Evolutionary conservation across 2,113 vertebrate species (phyloP).

Genomic region (Chloropsis hardwickii): DNA sequence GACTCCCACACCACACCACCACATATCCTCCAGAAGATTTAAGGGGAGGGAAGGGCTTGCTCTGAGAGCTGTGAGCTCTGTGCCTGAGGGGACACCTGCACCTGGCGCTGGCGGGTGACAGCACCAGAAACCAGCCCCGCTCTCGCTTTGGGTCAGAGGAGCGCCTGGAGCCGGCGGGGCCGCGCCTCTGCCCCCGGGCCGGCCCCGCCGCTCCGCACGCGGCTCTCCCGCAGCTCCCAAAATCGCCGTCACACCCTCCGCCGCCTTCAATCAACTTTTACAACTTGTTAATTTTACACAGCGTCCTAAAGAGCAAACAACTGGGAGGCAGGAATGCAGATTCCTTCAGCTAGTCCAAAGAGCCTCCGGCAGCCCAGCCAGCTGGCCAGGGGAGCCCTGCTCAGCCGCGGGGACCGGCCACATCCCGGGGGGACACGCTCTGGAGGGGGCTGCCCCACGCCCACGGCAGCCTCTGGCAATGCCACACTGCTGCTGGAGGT

Average conservation of each 20-base stretch:
- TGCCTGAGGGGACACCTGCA: background rate
- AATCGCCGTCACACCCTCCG: conserved; percentile 72
- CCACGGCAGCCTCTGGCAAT: background rate
- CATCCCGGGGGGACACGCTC: background rate
- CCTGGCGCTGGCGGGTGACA: background rate
- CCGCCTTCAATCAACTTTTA: conserved; percentile 76
- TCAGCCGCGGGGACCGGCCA: conserved; percentile 50
- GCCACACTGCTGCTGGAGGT: background rate
- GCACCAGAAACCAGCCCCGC: background rate
- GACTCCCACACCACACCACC: background rate
- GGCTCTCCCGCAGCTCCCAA: conserved; percentile 51
- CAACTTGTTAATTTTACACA: conserved; percentile 79
- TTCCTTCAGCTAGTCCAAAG: conserved; percentile 67
- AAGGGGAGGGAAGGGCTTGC: background rate
- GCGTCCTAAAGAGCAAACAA: conserved; percentile 76
- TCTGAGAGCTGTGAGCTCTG: background rate
- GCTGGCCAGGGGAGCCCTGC: conserved; percentile 56
- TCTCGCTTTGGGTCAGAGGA: background rate
- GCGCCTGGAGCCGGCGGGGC: fast-evolving
- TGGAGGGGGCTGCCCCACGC: background rate
- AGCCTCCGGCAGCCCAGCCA: conserved; percentile 46
- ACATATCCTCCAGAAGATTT: background rate
- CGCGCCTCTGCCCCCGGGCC: background rate
- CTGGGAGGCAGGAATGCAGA: conserved; percentile 69
- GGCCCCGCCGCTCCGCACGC: background rate